phyloP scores from a whole-genome alignment of 2,797 vertebrate genomes.

The Pachyuromys duprasi region DNA sequence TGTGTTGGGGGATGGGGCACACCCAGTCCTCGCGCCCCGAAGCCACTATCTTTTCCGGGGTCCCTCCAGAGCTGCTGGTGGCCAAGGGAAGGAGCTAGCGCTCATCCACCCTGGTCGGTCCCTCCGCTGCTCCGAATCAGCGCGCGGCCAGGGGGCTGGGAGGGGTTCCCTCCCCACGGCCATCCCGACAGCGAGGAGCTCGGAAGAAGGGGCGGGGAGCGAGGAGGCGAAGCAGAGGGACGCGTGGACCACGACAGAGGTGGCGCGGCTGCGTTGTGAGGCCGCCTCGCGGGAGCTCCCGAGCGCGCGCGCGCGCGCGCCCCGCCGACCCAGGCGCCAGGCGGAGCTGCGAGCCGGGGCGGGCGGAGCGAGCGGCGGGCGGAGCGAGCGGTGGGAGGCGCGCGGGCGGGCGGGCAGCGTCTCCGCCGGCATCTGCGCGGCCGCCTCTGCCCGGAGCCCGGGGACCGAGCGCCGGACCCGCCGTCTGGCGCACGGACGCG shows the following conservation, averaged over 20 bases:
- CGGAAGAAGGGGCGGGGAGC: neutral
- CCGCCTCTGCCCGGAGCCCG: neutral
- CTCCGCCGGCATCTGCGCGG: slow-evolving; percentile 50
- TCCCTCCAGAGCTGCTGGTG: neutral
- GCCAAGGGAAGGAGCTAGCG: neutral
- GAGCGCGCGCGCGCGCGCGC: slow-evolving; percentile 56
- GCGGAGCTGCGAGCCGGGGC: slow-evolving; percentile 43
- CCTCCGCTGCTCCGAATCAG: neutral
- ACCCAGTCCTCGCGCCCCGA: neutral
- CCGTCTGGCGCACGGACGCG: slow-evolving; percentile 28
- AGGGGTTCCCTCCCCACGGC: neutral
- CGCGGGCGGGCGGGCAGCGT: slow-evolving; percentile 51
- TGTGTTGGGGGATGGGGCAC: neutral
- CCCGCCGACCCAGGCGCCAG: neutral
- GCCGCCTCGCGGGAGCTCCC: neutral
- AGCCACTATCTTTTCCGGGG: neutral
- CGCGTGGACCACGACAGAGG: neutral
- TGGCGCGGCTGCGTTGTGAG: slow-evolving; percentile 9
- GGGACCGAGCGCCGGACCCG: neutral
- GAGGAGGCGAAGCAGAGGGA: neutral
- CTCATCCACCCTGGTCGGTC: neutral
- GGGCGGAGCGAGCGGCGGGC: slow-evolving; percentile 34
- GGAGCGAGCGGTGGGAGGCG: slow-evolving; percentile 54
- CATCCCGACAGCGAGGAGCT: fast-evolving
- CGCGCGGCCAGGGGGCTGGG: no score